A percentile compares a stretch with the other conserved stretches of the same genome.
Evolutionary conservation across 2,888 invertebrate genomes (phyloP).

Genomic region (Crocallis elinguaria): DNA sequence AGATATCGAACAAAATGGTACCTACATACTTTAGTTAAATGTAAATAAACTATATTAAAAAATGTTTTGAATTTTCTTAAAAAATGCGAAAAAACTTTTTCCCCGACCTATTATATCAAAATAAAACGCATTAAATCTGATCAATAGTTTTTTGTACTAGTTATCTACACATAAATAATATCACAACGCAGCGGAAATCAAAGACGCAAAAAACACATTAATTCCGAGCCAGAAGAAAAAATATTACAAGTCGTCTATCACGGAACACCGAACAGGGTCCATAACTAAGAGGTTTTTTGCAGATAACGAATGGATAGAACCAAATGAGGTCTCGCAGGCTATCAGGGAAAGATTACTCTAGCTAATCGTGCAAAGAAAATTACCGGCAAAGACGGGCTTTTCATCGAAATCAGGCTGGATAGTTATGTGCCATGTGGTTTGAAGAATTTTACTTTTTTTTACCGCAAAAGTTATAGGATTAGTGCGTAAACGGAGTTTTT

Average conservation of each 20-base stretch:
- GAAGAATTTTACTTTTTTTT: too few species aligned
- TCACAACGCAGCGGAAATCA: conserved; percentile 11
- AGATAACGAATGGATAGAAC: conserved; percentile 23
- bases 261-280: conserved; percentile 8
- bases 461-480: too few species aligned
- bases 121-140: conserved; percentile 5
- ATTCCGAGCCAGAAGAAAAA: conserved; percentile 18
- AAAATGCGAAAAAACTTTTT: too few species aligned
- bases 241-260: conserved; percentile 20
- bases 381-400: conserved; percentile 18
- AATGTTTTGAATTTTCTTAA: too few species aligned
- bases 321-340: conserved; percentile 28
- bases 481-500: too few species aligned
- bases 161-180: neutral
- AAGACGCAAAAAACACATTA: conserved; percentile 16
- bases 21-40: too few species aligned
- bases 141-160: conserved; percentile 10
- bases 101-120: neutral
- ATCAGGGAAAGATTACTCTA: conserved; percentile 25
- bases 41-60: too few species aligned
- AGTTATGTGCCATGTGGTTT: conserved; percentile 9
- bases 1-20: too few species aligned
- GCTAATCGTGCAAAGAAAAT: conserved; percentile 31
- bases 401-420: conserved; percentile 31
- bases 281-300: conserved; percentile 28